phyloP scores from a whole-genome alignment of 2,888 invertebrate genomes.

The Schrankia costaestrigalis region DNA sequence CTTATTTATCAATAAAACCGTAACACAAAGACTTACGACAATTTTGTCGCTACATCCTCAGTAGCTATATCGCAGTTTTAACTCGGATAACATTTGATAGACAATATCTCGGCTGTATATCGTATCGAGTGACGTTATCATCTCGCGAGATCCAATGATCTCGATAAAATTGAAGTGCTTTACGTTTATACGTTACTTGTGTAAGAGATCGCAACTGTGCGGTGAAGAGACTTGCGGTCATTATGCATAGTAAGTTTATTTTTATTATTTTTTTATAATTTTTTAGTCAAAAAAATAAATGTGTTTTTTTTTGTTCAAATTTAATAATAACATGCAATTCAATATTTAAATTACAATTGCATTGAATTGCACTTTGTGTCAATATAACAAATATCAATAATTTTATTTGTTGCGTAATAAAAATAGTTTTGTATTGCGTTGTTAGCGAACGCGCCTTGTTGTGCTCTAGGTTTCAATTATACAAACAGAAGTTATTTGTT shows the following conservation, averaged over 20 bases:
- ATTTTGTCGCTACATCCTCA: slow-evolving; percentile 15
- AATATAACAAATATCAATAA: no score
- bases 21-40: no score
- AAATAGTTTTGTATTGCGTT: no score
- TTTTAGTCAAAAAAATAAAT: no score
- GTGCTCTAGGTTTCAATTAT: no score
- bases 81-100: slow-evolving; percentile 53
- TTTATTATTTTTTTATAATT: slow-evolving; percentile 7
- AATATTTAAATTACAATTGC: neutral
- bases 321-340: neutral
- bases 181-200: slow-evolving; percentile 44
- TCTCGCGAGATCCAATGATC: slow-evolving; percentile 46
- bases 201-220: slow-evolving; percentile 53
- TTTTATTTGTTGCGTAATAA: no score
- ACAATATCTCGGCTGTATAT: slow-evolving; percentile 56
- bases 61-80: slow-evolving; percentile 21
- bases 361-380: neutral
- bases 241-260: slow-evolving; percentile 64
- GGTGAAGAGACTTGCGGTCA: slow-evolving; percentile 51
- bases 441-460: neutral
- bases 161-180: slow-evolving; percentile 68
- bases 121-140: slow-evolving; percentile 54
- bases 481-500: no score
- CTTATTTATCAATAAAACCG: no score
- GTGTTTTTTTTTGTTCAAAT: neutral